phyloP scores from a whole-genome alignment of 2,888 invertebrate species.

The Calliscelio sp. region DNA sequence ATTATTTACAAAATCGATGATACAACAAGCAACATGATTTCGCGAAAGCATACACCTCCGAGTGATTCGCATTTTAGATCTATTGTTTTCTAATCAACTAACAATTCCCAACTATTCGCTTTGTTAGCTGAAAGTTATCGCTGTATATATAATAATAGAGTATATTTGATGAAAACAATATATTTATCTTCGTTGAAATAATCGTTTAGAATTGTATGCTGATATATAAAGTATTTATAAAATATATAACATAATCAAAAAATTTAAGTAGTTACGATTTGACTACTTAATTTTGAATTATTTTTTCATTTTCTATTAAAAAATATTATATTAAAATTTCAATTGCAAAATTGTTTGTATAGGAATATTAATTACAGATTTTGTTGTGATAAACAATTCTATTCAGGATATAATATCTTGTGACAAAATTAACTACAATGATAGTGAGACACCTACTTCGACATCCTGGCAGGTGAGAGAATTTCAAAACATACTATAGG shows the following conservation, averaged over 20 bases:
- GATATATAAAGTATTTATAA: too few relatives aligned
- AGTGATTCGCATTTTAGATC: slow-evolving; percentile 5
- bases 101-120: slow-evolving; percentile 9
- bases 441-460: slow-evolving; percentile 51
- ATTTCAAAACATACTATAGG: slow-evolving; percentile 61
- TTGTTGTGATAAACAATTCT: not conserved
- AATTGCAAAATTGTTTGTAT: too few relatives aligned
- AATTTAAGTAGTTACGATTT: too few relatives aligned
- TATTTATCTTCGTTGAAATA: too few relatives aligned
- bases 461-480: slow-evolving; percentile 70
- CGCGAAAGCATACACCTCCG: not conserved
- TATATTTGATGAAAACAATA: too few relatives aligned
- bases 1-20: slow-evolving; percentile 48
- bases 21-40: slow-evolving; percentile 29
- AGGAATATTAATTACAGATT: too few relatives aligned
- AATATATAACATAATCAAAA: too few relatives aligned
- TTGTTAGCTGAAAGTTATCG: slow-evolving; percentile 1
- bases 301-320: too few relatives aligned
- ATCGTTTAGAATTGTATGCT: too few relatives aligned
- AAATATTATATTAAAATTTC: too few relatives aligned
- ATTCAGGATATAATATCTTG: not conserved
- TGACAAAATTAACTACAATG: slow-evolving; percentile 30
- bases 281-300: too few relatives aligned
- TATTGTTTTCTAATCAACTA: slow-evolving; percentile 45
- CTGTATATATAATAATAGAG: too few relatives aligned